These are phyloP conservation scores for Anser cygnoides DNA, from an alignment of 2,113 vertebrate species.

Conservation along the genomic window DNA sequence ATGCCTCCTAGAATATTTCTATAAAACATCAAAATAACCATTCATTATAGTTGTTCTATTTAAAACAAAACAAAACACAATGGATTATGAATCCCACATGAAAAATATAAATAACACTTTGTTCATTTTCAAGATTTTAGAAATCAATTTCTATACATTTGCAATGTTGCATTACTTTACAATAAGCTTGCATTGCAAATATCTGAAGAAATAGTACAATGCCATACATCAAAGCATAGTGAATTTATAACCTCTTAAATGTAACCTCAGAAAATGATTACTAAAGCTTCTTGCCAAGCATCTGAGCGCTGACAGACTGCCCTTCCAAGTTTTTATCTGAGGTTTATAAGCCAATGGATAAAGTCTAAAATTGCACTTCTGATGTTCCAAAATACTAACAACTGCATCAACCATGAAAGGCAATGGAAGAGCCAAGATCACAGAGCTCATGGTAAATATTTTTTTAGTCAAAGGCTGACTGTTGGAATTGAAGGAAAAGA, in stretches of 20 bases:
- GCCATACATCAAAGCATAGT: slow-evolving; percentile 48
- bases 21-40: neutral
- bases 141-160: neutral
- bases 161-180: neutral
- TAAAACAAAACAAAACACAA: neutral
- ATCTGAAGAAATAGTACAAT: slow-evolving; percentile 38
- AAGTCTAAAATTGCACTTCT: slow-evolving; percentile 47
- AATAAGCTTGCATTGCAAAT: slow-evolving; percentile 14
- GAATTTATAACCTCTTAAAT: slow-evolving; percentile 55
- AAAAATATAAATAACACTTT: neutral
- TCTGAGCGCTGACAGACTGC: slow-evolving; percentile 47
- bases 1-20: neutral
- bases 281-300: slow-evolving; percentile 46
- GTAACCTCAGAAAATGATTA: slow-evolving; percentile 57
- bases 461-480: neutral
- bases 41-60: neutral
- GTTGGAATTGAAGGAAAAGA: neutral
- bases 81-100: neutral
- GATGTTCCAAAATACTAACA: slow-evolving; percentile 31
- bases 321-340: slow-evolving; percentile 49
- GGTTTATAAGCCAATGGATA: slow-evolving; percentile 23
- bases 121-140: slow-evolving; percentile 3
- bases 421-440: slow-evolving; percentile 13
- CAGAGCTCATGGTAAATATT: neutral
- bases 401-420: slow-evolving; percentile 37